phyloP scores from a whole-genome alignment of 2,113 vertebrate genomes.

The Psittacara wagleri region DNA sequence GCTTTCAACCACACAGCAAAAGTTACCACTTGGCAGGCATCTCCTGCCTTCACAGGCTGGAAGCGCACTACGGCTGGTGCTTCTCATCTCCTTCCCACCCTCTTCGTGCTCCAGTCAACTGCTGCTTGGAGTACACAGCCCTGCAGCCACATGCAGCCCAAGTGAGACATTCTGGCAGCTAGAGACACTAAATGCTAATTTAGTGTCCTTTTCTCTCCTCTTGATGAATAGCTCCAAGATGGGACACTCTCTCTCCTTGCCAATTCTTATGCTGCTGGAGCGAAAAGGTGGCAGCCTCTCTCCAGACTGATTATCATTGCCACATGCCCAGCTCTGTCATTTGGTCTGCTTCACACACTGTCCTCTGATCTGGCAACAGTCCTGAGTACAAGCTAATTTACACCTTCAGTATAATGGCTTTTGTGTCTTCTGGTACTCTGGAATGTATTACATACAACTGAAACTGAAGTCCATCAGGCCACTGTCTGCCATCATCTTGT shows the following conservation, averaged over 20 bases:
- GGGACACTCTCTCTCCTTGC: background rate
- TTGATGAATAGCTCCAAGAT: background rate
- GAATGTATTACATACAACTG: background rate
- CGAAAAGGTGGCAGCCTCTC: background rate
- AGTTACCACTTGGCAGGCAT: background rate
- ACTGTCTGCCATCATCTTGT: background rate
- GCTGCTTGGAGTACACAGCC: background rate
- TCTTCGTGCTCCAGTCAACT: background rate
- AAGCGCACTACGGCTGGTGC: rapidly evolving
- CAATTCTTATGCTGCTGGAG: background rate
- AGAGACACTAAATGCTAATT: background rate
- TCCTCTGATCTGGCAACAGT: background rate
- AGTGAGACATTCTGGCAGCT: background rate
- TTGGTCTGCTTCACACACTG: background rate
- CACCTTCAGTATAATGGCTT: background rate
- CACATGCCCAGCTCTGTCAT: background rate
- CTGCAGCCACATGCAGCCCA: background rate
- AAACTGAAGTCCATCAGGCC: slow-evolving; percentile 20
- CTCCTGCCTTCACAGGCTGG: background rate
- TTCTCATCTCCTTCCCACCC: background rate
- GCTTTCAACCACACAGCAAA: background rate
- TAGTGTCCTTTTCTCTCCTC: background rate
- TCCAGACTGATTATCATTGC: background rate
- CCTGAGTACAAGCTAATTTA: slow-evolving; percentile 32
- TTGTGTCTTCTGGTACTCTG: background rate